Evolutionary conservation across 2,797 vertebrate genomes (phyloP), one percentile per base, ranked within the genome.

Genomic region (Falco berigora): DNA sequence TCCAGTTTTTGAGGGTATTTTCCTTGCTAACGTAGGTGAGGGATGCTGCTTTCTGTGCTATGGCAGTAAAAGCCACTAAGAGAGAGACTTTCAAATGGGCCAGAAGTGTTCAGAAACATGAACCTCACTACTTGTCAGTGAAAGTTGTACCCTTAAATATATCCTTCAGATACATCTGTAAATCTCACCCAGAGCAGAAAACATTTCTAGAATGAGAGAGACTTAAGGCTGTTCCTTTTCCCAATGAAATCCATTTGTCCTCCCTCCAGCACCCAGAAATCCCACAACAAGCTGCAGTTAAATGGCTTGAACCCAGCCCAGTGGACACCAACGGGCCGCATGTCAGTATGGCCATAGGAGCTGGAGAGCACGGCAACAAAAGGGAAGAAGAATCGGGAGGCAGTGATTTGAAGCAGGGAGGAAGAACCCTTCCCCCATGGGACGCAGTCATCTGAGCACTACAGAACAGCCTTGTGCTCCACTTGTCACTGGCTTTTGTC

Each of bases 251-350:
- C 46, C 55, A 19, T 69, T 40, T 86, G 13, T 30, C 19, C 19
- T 49, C 27, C 66, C 27, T 7, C 14, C 53, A 87, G 55, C 30
- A 6, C 6, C 19, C 44, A 34, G 28, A 93, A 22, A 44, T 64
- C 46, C 58, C 36, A 0, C 9, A 7, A 34, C 19, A 49, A 73
- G 34, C 21, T 2, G 3, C 50, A 63, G 32, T 32, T 66, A 22
- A 62, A 34, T 1, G 6, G 8, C 12, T 56, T 44, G 13, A 84
- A 55, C 2, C 11, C 36, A 55, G 42, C 36, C 4, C 1, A 44
- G 49, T 3, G 7, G 40, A 22, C 8, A 7, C 2, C 20, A 61
- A 4, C 6, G 19, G 28, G 21, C 20, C 10, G 9, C 4, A 7
- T 3, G 2, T 16, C 62, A 12, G 19, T 5, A 61, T 4, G 12